A percentile compares a stretch with the other conserved stretches of the same genome.
These are phyloP conservation scores for Acrocephalus scirpaceus DNA, from an alignment of 2,797 vertebrate species.

Conservation along the genomic window DNA sequence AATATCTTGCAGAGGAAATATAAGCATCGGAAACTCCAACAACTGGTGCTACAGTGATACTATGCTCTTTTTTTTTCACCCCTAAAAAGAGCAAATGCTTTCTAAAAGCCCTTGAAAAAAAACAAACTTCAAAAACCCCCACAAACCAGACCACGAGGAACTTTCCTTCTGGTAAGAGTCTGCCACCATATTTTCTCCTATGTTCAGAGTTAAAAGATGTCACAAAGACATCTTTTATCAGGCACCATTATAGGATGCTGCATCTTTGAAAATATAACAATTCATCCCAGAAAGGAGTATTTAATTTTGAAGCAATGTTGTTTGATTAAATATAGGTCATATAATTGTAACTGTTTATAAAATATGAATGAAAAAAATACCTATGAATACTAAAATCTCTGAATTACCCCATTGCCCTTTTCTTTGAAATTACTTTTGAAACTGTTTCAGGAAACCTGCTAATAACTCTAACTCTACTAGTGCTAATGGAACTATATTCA, in stretches of 20 bases:
- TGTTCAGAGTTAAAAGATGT: background rate
- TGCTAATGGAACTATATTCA: background rate
- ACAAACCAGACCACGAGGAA: background rate
- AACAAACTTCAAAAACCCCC: background rate
- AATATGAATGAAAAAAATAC: background rate
- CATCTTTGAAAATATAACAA: background rate
- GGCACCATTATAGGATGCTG: background rate
- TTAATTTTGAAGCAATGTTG: background rate
- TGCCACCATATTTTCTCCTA: background rate
- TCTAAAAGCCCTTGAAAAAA: background rate
- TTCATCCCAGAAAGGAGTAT: background rate
- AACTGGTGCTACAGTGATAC: background rate
- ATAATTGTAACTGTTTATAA: background rate
- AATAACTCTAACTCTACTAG: background rate
- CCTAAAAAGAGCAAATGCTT: background rate
- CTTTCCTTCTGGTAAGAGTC: background rate
- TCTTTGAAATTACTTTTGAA: background rate
- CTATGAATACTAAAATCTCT: background rate
- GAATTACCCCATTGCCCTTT: background rate
- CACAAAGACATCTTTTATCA: background rate
- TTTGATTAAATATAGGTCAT: background rate
- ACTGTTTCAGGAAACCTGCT: background rate
- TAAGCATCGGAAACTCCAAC: background rate
- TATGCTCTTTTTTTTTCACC: background rate
- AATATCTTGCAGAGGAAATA: slow-evolving; percentile 14